Conservation (phyloP, 2,113 vertebrate species). For the Accipiter cooperii region DNA sequence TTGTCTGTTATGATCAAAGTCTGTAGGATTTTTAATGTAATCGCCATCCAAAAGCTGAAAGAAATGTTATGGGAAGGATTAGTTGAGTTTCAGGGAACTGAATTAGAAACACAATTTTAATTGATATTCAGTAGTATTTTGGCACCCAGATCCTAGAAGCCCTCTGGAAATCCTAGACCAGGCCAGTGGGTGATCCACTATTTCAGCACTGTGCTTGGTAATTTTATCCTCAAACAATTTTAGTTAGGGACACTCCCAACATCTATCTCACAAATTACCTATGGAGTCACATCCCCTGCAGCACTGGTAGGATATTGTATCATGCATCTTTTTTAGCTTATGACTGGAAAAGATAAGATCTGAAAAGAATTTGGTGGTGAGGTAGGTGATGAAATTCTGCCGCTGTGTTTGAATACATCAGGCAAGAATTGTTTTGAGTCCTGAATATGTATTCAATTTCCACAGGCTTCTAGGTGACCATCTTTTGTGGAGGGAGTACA, state of each 20-base stretch:
- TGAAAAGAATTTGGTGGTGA: conserved; percentile 55
- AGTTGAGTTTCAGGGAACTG: not conserved
- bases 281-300: conserved; percentile 56
- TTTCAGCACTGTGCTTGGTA: not conserved
- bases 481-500: not conserved
- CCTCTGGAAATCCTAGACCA: not conserved
- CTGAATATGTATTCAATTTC: conserved; percentile 28
- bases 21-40: not conserved
- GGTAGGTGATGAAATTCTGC: conserved; percentile 62
- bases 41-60: not conserved
- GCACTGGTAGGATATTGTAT: conserved; percentile 56
- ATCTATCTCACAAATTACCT: conserved; percentile 60
- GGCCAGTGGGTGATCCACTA: conserved; percentile 20
- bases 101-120: not conserved
- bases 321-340: conserved; percentile 65
- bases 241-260: conserved; percentile 51
- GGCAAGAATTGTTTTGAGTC: conserved; percentile 27
- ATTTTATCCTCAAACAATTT: conserved; percentile 49
- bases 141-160: not conserved
- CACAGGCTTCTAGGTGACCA: not conserved
- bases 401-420: conserved; percentile 50
- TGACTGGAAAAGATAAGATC: conserved; percentile 64
- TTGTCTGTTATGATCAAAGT: not conserved
- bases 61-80: not conserved
- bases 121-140: not conserved